Percentiles rank a stretch among this genome's conserved stretches.
Evolutionary conservation across 2,113 vertebrate species (phyloP).

Genomic region (Dipodomys ordii): DNA sequence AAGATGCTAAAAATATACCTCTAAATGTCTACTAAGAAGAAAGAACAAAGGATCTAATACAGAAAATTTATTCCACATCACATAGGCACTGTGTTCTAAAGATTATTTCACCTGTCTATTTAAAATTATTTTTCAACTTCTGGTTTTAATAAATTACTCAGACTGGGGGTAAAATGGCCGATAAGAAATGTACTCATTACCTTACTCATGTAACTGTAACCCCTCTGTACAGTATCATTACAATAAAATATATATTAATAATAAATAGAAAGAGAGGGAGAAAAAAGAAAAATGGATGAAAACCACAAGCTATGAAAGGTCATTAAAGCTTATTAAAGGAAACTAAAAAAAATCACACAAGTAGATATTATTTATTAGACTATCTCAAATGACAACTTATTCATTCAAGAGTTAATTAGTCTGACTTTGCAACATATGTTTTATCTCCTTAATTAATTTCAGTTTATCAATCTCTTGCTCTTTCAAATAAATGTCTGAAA

Average conservation of each 20-base stretch:
- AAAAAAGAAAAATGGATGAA: too few relatives aligned
- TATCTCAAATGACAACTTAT: slow-evolving; percentile 43
- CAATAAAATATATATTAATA: too few relatives aligned
- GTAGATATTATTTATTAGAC: slow-evolving; percentile 53
- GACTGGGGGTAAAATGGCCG: too few relatives aligned
- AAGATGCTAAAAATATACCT: neutral
- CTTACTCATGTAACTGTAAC: too few relatives aligned
- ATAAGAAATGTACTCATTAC: too few relatives aligned
- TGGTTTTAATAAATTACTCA: neutral
- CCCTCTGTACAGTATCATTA: too few relatives aligned
- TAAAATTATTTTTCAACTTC: neutral
- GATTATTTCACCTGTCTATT: neutral
- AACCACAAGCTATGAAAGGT: too few relatives aligned
- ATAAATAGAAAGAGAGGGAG: too few relatives aligned
- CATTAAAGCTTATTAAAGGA: too few relatives aligned
- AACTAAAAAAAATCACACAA: neutral
- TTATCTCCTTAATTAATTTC: slow-evolving; percentile 74
- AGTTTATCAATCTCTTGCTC: slow-evolving; percentile 55
- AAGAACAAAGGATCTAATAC: neutral
- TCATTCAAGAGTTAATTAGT: slow-evolving; percentile 48
- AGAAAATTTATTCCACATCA: neutral
- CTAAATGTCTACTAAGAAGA: neutral
- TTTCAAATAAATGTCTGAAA: slow-evolving; percentile 63
- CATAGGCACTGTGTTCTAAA: neutral
- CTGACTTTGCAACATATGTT: slow-evolving; percentile 29